Conservation (phyloP, 2,113 vertebrate genomes). For the Chaetodon auriga region DNA sequence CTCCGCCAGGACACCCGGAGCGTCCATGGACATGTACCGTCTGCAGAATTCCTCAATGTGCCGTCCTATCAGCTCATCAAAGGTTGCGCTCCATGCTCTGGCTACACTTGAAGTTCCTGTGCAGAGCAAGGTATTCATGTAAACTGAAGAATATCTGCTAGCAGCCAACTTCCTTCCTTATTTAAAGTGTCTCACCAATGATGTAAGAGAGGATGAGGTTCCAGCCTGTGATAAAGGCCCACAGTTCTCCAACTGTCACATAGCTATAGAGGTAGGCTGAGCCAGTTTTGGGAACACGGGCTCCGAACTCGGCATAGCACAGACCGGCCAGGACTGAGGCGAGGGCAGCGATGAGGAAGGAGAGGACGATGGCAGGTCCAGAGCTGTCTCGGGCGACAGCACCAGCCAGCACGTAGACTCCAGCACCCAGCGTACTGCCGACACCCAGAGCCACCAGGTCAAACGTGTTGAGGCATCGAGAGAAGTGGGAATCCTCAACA, state of each 20-base stretch:
- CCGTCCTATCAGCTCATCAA: slow-evolving; percentile 92
- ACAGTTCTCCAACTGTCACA: slow-evolving; percentile 94
- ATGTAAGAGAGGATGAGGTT: slow-evolving; percentile 98
- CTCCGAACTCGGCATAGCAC: slow-evolving; percentile 96
- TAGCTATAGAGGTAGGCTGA: slow-evolving; percentile 98
- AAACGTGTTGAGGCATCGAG: slow-evolving; percentile 92
- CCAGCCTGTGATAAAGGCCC: slow-evolving; percentile 98
- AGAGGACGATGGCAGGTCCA: slow-evolving; percentile 93
- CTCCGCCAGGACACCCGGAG: slow-evolving; percentile 89
- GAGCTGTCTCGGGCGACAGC: slow-evolving; percentile 90
- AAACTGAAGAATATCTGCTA: background rate
- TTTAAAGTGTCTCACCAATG: slow-evolving; percentile 87
- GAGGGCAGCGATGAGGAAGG: slow-evolving; percentile 93
- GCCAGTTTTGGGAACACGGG: slow-evolving; percentile 94
- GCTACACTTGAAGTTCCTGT: slow-evolving; percentile 96
- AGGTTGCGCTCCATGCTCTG: slow-evolving; percentile 94
- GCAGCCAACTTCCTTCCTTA: background rate
- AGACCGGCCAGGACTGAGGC: slow-evolving; percentile 95
- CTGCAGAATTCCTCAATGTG: slow-evolving; percentile 88
- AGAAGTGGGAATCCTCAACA: slow-evolving; percentile 87
- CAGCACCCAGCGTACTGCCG: slow-evolving; percentile 95
- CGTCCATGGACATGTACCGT: slow-evolving; percentile 87
- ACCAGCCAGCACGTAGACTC: slow-evolving; percentile 95
- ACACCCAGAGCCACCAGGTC: slow-evolving; percentile 96
- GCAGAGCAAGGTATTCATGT: slow-evolving; percentile 4